Base-by-base conservation (phyloP, 2,113 vertebrate genomes). In the Malurus melanocephalus region DNA sequence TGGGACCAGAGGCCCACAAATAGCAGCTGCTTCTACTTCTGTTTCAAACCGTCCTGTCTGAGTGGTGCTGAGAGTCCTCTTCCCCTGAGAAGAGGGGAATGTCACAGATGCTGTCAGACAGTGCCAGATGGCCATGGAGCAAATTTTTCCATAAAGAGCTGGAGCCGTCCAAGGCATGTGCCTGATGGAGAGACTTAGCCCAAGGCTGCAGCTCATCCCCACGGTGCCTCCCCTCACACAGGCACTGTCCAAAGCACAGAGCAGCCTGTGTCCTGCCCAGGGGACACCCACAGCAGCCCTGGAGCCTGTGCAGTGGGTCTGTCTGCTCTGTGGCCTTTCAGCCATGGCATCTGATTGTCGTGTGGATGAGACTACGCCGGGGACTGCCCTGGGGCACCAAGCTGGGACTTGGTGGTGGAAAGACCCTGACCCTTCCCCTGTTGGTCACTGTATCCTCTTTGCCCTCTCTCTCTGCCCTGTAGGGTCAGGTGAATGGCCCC, bases 131-230 rank as follows among this genome's bases (percentile, higher is more conserved):
- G 52, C 19, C 56, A 24, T 1, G 18, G 75, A 66, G 38, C 24
- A 57, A 80, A 38, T 10, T 11, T 74, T 71, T 60, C 0, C 0
- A 51, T 52, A 27, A 62, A 78, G 57, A 78, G 59, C 11, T 10
- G 35, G 49, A 87, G 23, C 27, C 23, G 55, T n/a, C n/a, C 59
- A 76, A 85, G 59, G 21, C 43, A 65, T 3, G 19, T 48, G 18
- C n/a, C 73, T 27, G 45, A 51, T 43, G 1, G 17, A 30, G 64
- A 68, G 40, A 13, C 18, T 48, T 3, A 0, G 11, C 0, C 0
- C 30, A 35, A 80, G 13, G 51, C 79, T 81, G 67, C 53, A 85
- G 66, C 75, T 79, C 53, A 52, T 8, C 20, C 16, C n/a, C 28
- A 0, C 0, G 21, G 53, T 17, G 26, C 26, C 22, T 62, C 6